phyloP scores from a whole-genome alignment of 2,888 invertebrate species.

The Lathronympha strigana region DNA sequence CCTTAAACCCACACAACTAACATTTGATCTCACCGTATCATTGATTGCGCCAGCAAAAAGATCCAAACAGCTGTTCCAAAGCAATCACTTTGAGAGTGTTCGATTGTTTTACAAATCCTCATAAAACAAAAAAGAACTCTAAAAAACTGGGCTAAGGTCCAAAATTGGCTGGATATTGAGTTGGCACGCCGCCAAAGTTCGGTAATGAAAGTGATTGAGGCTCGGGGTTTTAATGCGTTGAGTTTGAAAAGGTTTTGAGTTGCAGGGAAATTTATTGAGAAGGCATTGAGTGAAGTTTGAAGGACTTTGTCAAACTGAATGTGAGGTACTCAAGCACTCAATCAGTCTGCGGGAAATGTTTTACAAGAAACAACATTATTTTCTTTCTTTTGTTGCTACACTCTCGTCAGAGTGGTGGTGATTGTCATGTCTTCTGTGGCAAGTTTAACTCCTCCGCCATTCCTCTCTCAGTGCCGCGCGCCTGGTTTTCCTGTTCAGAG shows the following conservation, averaged over 20 bases:
- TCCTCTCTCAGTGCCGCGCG: too few species aligned
- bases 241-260: constrained; percentile 31
- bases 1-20: background rate
- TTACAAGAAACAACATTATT: too few species aligned
- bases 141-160: constrained; percentile 19
- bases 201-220: constrained; percentile 39
- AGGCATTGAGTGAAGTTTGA: background rate
- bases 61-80: constrained; percentile 35
- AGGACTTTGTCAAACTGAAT: constrained; percentile 20
- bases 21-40: constrained; percentile 21
- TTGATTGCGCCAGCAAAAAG: constrained; percentile 22
- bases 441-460: too few species aligned
- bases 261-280: constrained; percentile 28
- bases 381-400: too few species aligned
- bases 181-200: constrained; percentile 35
- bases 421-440: too few species aligned
- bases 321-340: constrained; percentile 10
- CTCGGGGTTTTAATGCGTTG: constrained; percentile 36
- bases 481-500: too few species aligned
- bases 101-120: constrained; percentile 27
- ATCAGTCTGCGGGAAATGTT: background rate
- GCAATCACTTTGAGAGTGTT: constrained; percentile 36
- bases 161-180: constrained; percentile 33
- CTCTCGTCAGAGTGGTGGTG: too few species aligned
- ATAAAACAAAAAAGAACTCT: constrained; percentile 9